Base-by-base conservation (phyloP, 1,140 invertebrate species). In the Bombus huntii region DNA sequence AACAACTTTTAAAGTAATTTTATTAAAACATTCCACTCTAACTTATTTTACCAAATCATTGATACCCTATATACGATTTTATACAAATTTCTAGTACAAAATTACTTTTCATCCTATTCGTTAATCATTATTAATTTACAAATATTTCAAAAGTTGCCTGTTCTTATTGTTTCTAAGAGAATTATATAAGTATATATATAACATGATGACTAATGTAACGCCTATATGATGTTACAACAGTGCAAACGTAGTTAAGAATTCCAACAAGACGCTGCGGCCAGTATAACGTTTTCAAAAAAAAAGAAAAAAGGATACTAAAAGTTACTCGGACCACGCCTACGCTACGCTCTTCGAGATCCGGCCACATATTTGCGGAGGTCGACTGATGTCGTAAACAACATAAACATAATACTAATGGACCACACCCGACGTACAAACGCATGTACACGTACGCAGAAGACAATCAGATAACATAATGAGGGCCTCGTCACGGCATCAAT, bases 291-390 rank as follows among this genome's bases (percentile, higher is more conserved):
- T 68, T 59, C 65, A 13, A 25, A 65, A 92, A 59, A n/a, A 62
- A 4, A 13, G 2, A 13, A 12, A 87, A 88, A 90, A 91, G 87
- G 39, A 10, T 87, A 39, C 9, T 85, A 62, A 83, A 82, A 87
- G 72, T 65, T 74, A 44, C 65, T 28, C 25, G 68, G 68, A 88
- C 88, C 76, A 91, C 90, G 89, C 91, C 90, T 86, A 92, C 89
- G 88, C 89, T 86, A 92, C 89, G 88, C 76, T 57, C 34, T 25
- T 83, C 57, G 73, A 91, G 91, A 91, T 91, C 89, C 91, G 84
- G 90, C 44, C 85, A 83, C 91, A 91, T 91, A 91, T 88, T 92
- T 90, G 91, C 87, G 89, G 88, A 92, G 89, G 90, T 91, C 91
- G 89, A 39, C 59, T 87, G 76, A 79, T 76, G 87, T 92, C 92